These are phyloP conservation scores for Peribatodes rhomboidaria DNA, from an alignment of 2,888 invertebrate genomes.

Conservation along the genomic window DNA sequence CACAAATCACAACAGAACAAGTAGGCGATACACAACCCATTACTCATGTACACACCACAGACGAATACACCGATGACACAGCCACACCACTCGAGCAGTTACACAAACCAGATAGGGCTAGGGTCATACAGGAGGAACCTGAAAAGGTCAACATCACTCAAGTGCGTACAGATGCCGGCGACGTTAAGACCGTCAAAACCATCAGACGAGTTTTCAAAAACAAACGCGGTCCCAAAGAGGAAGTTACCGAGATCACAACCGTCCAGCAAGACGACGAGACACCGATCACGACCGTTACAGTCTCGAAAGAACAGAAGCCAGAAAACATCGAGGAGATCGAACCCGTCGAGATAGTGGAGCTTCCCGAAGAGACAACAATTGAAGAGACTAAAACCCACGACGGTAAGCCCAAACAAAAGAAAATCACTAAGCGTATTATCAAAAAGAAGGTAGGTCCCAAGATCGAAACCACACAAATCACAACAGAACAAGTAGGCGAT, in stretches of 20 bases:
- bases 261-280: background rate
- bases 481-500: conserved; percentile 15
- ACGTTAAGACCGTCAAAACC: background rate
- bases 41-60: background rate
- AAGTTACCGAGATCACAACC: conserved; percentile 1
- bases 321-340: background rate
- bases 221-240: background rate
- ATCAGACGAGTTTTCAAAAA: background rate
- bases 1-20: conserved; percentile 42
- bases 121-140: background rate
- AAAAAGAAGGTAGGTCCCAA: conserved; percentile 62
- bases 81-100: background rate
- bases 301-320: background rate
- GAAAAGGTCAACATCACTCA: background rate
- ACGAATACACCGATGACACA: conserved; percentile 5
- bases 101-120: background rate
- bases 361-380: background rate
- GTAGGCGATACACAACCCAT: background rate
- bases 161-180: background rate
- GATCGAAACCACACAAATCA: conserved; percentile 64
- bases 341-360: background rate
- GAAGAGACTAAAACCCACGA: background rate
- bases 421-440: conserved; percentile 48
- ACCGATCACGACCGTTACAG: background rate
- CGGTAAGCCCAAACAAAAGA: conserved; percentile 16